Base-by-base conservation (phyloP, 2,888 invertebrate species). In the Mimumesa dahlbomi region DNA sequence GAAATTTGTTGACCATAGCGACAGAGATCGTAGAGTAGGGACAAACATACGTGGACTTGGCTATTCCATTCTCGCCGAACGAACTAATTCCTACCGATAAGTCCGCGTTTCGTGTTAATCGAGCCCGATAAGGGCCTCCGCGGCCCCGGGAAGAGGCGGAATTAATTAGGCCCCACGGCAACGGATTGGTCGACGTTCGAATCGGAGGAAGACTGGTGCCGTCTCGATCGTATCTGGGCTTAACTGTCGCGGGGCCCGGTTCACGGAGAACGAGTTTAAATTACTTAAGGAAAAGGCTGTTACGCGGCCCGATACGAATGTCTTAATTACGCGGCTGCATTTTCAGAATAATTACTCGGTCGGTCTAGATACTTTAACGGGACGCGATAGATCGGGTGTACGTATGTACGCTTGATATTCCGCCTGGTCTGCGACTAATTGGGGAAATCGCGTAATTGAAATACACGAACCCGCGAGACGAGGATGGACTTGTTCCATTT, bases 71-170 rank as follows among this genome's bases (percentile, higher is more conserved):
- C 63, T 68, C 64, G 62, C 40, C 53, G 57, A 71, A 76, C 69
- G 70, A 57, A 69, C 69, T 76, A 82, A 82, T 83, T 78, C 73
- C 52, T 21, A 22, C 53, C 63, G 77, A 82, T 82, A 77, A 79
- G 65, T 31, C 42, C 16, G 59, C 56, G 70, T 69, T 69, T 63
- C 73, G 68, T 75, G 81, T 83, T 81, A 81, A 79, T 83, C 79
- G 73, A 25, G 43, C 1, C 18, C 50, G 83, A 82, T 82, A 81
- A 83, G 74, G 61, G 61, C 53, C 58, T 57, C 62, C 68, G 77
- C 63, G 63, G 64, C 66, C 58, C 43, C 59, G 70, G 62, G 56
- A 73, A 74, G 73, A 73, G 83, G 73, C 77, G 82, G 81, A 83
- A 79, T 82, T 82, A 82, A 82, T 82, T 82, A 79, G 46, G 53